A percentile compares a stretch with the other conserved stretches of the same genome.
phyloP scores from a whole-genome alignment of 2,797 vertebrate genomes.

The Garrulus glandarius region DNA sequence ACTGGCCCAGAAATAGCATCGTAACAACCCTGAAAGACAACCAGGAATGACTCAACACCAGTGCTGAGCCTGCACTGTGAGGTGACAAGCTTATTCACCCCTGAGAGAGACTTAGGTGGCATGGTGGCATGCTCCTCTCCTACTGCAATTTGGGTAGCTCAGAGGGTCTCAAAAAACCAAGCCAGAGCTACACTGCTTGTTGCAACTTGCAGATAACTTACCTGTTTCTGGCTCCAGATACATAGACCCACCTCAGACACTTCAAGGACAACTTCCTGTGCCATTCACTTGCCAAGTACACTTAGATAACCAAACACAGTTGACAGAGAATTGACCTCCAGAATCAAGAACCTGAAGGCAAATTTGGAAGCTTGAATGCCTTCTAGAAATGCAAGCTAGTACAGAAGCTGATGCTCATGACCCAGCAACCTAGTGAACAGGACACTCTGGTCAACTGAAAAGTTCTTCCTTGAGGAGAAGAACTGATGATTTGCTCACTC shows the following conservation, averaged over 20 bases:
- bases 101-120: not conserved
- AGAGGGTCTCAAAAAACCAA: not conserved
- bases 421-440: not conserved
- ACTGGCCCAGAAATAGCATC: constrained; percentile 74
- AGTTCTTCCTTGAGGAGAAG: not conserved
- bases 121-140: not conserved
- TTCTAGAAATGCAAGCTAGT: not conserved
- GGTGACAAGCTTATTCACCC: not conserved
- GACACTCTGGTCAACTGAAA: not conserved
- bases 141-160: not conserved
- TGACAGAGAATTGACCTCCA: not conserved
- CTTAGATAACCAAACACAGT: not conserved
- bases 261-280: not conserved
- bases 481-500: not conserved
- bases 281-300: not conserved
- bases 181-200: not conserved
- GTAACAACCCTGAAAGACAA: constrained; percentile 77
- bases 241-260: not conserved
- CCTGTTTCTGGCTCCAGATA: not conserved
- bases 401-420: not conserved
- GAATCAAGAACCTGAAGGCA: not conserved
- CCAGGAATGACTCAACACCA: not conserved
- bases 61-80: not conserved
- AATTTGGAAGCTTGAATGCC: not conserved
- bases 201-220: not conserved